Base-by-base conservation (phyloP, 2,888 invertebrate genomes). In the Cistogaster globosa region DNA sequence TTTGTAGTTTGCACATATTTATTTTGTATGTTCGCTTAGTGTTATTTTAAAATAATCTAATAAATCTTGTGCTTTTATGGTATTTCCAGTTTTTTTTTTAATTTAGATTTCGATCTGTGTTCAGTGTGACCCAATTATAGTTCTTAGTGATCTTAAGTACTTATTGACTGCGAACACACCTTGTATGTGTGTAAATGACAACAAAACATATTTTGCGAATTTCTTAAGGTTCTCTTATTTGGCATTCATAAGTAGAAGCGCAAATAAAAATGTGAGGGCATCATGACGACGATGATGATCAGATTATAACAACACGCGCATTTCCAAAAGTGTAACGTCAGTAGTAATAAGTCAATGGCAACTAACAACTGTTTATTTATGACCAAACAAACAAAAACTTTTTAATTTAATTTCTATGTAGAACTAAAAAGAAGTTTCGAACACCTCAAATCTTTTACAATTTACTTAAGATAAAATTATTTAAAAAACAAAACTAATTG, bases 41-140 rank as follows among this genome's bases (percentile, higher is more conserved):
- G 51, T 67, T 67, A 32, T 67, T 42, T 42, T 4, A 12, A 12
- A 42, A 12, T 42, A 12, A 42, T 60, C 53, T 45, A 3, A 20
- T 11, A 32, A 45, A 26, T 74, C 42, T 58, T 20, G 1, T 53
- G 38, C 58, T 42, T 38, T 18, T 65, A 76, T 82, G 76, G 65
- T 51, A 82, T 76, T 82, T 69, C 42, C 71, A 83, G 65, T 71
- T 83, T 65, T 72, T 68, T 65, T 77, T 65, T 71, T n/a, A n/a
- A n/a, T n/a, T 68, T 22, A 53, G 63, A 69, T 83, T 77, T 72
- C 53, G 76, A 76, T 76, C 78, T 77, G 48, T 76, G 42, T 53
- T 75, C 53, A 45, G 45, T 84, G 79, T 84, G 81, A 84, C 82
- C 81, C 84, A 84, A 79, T 84, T 86, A 79, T 79, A 72, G 65